phyloP scores from a whole-genome alignment of 2,888 invertebrate genomes.

The Pyralis farinalis region DNA sequence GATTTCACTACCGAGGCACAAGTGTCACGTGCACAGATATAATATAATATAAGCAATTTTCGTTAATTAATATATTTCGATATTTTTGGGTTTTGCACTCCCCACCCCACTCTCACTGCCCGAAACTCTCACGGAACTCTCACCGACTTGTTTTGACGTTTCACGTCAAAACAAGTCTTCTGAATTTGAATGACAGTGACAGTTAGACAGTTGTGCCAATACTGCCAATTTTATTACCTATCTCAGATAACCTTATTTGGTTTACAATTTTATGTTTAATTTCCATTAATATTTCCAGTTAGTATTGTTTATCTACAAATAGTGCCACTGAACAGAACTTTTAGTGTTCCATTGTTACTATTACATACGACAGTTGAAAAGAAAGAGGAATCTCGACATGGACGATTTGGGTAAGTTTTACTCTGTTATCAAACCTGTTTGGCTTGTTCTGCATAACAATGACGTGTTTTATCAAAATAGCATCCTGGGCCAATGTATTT shows the following conservation, averaged over 20 bases:
- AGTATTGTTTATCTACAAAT: constrained; percentile 9
- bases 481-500: constrained; percentile 19
- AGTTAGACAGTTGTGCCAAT: constrained; percentile 25
- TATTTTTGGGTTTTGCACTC: no score
- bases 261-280: constrained; percentile 41
- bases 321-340: constrained; percentile 1
- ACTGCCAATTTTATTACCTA: no score
- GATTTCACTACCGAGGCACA: no score
- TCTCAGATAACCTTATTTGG: constrained; percentile 52
- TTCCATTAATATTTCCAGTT: constrained; percentile 26
- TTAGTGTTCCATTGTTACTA: constrained; percentile 10
- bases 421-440: constrained; percentile 74
- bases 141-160: no score
- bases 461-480: constrained; percentile 64
- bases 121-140: no score
- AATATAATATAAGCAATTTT: no score
- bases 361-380: constrained; percentile 17
- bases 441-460: constrained; percentile 37
- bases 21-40: no score
- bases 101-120: no score
- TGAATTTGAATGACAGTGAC: no score
- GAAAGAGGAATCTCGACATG: constrained; percentile 40
- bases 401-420: constrained; percentile 74
- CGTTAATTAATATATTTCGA: no score
- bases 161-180: no score